Base-by-base conservation (phyloP, 2,797 vertebrate genomes). In the Lacerta bilineata region DNA sequence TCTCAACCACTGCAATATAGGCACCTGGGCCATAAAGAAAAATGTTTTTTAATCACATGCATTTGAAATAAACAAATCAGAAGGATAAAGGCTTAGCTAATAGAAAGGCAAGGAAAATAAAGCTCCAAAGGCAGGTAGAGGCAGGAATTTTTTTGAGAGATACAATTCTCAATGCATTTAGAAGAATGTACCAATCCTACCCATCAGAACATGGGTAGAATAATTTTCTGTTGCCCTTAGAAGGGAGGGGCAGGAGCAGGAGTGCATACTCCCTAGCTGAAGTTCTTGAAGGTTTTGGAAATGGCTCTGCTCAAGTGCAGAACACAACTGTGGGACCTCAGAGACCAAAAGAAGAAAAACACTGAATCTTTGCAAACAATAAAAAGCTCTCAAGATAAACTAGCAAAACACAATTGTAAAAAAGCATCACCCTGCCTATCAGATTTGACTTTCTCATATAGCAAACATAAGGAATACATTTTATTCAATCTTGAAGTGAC, bases 321-420 rank as follows among this genome's bases (percentile, higher is more conserved):
- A 50, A 50, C 80, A 66, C 43, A 64, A 82, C 41, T 82, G 55
- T 87, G 9, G 29, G 18, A 83, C 5, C 39, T 43, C 64, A 36
- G 11, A 50, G 23, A 7, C 11, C 64, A 46, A 83, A 68, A 66
- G 18, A 68, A 84, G 33, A 84, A 85, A 29, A 80, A 78, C 18
- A 89, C 29, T 66, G 39, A n/a, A 84, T 41, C 11, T 36, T n/a
- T 25, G 36, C 18, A 39, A 76, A 71, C 83, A 11, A 20, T 80
- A 87, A 74, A 80, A 10, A 74, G 74, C n/a, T 5, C 6, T 29
- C 85, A 74, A 61, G 85, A 8, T 85, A 46, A 55, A 9, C 5
- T 55, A 91, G 55, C 64, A 90, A 90, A 93, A 91, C 87, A 66
- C 13, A 1, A 36, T 10, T 77, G 77, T 72, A 79, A 82, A 46